phyloP scores from a whole-genome alignment of 2,888 invertebrate species.

The Callyntrura sp. region DNA sequence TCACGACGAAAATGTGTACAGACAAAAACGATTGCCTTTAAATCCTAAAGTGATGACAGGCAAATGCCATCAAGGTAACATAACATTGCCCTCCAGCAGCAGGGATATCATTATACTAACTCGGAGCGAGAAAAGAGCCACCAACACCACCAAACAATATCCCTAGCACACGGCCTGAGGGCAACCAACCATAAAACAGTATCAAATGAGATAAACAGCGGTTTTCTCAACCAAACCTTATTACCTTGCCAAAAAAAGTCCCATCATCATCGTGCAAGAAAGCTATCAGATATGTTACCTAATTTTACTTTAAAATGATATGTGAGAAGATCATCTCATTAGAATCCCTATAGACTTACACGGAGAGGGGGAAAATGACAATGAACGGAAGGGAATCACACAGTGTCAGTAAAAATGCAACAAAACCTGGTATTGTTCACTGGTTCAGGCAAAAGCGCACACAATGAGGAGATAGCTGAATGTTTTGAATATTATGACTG shows the following conservation, averaged over 20 bases:
- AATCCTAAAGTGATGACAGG: conserved; percentile 55
- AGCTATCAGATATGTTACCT: conserved; percentile 25
- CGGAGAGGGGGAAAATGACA: not conserved
- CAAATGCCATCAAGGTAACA: conserved; percentile 29
- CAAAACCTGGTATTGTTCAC: conserved; percentile 33
- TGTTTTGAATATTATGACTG: not conserved
- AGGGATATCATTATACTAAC: conserved; percentile 49
- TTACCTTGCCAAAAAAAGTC: conserved; percentile 51
- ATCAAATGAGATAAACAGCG: conserved; percentile 69
- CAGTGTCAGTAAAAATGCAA: not conserved
- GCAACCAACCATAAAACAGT: conserved; percentile 71
- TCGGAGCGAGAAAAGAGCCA: conserved; percentile 50
- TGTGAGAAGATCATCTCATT: conserved; percentile 12
- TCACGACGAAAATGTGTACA: not conserved
- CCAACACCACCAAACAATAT: not conserved
- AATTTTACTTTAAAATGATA: conserved; percentile 40
- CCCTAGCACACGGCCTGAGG: conserved; percentile 55
- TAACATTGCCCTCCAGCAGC: conserved; percentile 51
- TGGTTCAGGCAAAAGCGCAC: no score
- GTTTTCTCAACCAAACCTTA: conserved; percentile 64
- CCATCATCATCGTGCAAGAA: conserved; percentile 37
- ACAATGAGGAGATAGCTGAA: not conserved
- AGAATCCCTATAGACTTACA: no score
- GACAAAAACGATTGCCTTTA: not conserved
- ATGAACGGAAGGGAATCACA: not conserved